Evolutionary conservation across 2,797 vertebrate species (phyloP), one percentile per base, ranked within the genome.

Genomic region (Meriones psammophilus): DNA sequence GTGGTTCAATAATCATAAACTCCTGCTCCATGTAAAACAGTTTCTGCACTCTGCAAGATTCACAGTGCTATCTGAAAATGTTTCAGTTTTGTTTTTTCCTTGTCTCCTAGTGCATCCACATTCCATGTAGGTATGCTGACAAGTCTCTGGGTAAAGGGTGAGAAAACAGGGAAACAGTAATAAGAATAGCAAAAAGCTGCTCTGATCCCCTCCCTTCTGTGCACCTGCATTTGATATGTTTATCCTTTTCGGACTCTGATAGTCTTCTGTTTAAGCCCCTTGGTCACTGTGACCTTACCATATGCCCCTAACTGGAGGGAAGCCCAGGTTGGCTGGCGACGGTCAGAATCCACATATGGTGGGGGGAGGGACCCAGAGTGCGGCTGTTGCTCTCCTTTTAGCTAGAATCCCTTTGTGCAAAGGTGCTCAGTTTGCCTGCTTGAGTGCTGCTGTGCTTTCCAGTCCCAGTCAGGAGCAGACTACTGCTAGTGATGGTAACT

Each of bases 301-400:
- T 95, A 96, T 97, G 96, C 97, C 94, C 91, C 80, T 76, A 83
- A 88, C 96, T 97, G 93, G 93, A 98, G 92, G 92, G 79, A 91
- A 97, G 95, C 94, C 97, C 91, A 96, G 96, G 95, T 54, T 98
- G 96, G 89, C 94, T 79, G 58, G 94, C 86, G 97, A 88, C 76
- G 76, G 73, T 96, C 73, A 94, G 78, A 96, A 92, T 95, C 90
- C 78, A 96, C 97, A 95, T 96, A 79, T 79, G 95, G 80, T 96
- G 84, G 92, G 22, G 20, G 89, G 7, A 68, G 80, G 66, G 9
- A 66, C 60, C 87, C 22, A 33, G 69, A 97, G 81, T 18, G 79
- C 24, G 0, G 3, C 42, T 85, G 89, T 80, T 66, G 95, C 39
- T 71, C 54, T 39, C 93, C n/a, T 8, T 84, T 85, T 39, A 86